Evolutionary conservation across 2,113 vertebrate genomes (phyloP).

Genomic region (Felis chaus): DNA sequence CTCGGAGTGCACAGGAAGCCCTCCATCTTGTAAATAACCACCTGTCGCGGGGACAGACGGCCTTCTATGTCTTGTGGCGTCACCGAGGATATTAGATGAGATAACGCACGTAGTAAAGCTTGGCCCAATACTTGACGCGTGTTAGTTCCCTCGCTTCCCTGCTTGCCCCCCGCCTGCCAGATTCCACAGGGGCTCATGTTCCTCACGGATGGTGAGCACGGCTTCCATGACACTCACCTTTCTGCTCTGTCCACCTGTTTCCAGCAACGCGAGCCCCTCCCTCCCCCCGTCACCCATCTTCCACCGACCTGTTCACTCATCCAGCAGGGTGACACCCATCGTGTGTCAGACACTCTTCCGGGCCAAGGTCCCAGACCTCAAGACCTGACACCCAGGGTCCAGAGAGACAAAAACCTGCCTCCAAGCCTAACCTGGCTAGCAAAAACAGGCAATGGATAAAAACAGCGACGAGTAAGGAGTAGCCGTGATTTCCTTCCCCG

Average conservation of each 20-base stretch:
- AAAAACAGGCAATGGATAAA: fast-evolving
- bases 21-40: not conserved
- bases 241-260: not conserved
- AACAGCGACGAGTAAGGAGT: not conserved
- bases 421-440: fast-evolving
- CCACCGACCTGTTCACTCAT: not conserved
- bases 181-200: not conserved
- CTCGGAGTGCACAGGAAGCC: not conserved
- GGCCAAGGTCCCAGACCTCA: not conserved
- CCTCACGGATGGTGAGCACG: not conserved
- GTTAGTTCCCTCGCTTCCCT: not conserved
- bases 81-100: not conserved
- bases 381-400: not conserved
- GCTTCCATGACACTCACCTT: not conserved
- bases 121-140: not conserved
- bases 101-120: not conserved
- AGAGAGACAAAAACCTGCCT: not conserved
- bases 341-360: fast-evolving
- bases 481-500: not conserved
- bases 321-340: not conserved
- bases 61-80: too few relatives aligned
- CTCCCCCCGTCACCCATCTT: not conserved
- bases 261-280: too few relatives aligned
- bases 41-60: not conserved
- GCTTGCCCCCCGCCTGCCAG: not conserved